These are phyloP conservation scores for Dendrolimus punctatus DNA, from an alignment of 1,140 invertebrate genomes.

Conservation along the genomic window DNA sequence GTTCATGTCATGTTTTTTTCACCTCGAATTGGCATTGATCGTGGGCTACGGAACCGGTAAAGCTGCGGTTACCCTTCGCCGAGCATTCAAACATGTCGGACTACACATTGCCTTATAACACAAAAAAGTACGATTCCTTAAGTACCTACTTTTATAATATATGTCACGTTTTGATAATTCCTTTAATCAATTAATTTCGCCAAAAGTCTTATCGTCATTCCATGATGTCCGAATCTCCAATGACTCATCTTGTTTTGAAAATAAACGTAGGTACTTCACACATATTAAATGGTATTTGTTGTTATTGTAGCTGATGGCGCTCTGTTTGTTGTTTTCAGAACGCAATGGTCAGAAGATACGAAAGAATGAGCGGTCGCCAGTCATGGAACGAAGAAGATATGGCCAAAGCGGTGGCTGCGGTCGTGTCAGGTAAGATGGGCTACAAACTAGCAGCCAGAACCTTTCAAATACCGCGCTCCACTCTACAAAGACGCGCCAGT, in stretches of 20 bases:
- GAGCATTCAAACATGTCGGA: conserved; percentile 33
- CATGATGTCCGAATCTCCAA: not conserved
- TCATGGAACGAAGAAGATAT: conserved; percentile 67
- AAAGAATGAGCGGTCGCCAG: conserved; percentile 67
- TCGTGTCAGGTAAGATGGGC: conserved; percentile 68
- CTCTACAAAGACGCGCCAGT: conserved; percentile 57
- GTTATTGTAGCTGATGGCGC: not conserved
- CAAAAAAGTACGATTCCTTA: conserved; percentile 4
- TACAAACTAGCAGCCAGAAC: conserved; percentile 64
- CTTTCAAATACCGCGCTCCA: conserved; percentile 61
- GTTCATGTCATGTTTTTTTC: conserved; percentile 47
- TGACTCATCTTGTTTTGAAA: conserved; percentile 6
- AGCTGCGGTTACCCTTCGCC: conserved; percentile 59
- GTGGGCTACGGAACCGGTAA: conserved; percentile 56
- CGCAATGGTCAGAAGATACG: conserved; percentile 67
- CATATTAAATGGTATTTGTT: conserved; percentile 2
- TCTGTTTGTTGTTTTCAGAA: conserved; percentile 32
- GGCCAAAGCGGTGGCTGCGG: conserved; percentile 62
- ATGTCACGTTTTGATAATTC: no score
- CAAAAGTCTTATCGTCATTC: no score
- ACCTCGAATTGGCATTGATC: conserved; percentile 59
- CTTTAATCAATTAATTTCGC: no score
- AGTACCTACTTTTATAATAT: no score
- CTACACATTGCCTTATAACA: conserved; percentile 23
- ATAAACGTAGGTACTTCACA: not conserved